Conservation (phyloP, 1,140 invertebrate species). For the Drosophila littoralis region DNA sequence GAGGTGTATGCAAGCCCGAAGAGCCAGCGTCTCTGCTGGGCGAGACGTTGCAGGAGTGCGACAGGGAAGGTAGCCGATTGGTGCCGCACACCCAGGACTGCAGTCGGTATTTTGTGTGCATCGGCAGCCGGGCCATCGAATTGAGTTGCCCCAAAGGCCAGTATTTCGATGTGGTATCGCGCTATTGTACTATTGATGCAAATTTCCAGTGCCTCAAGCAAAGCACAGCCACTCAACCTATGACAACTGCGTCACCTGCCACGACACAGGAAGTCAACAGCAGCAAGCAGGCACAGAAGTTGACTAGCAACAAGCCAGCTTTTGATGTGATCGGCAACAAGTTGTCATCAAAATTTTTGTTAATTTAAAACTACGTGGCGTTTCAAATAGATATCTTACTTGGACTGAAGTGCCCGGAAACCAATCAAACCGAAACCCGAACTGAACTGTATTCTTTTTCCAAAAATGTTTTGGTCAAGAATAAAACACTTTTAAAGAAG, state of each 20-base stretch:
- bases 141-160: slow-evolving; percentile 52
- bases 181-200: slow-evolving; percentile 45
- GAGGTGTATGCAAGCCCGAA: slow-evolving; percentile 48
- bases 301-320: neutral
- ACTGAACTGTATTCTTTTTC: too few species aligned
- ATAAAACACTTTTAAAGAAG: too few species aligned
- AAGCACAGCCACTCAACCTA: neutral
- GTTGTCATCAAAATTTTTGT: slow-evolving; percentile 62
- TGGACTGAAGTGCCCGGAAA: neutral
- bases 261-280: neutral
- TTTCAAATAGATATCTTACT: neutral
- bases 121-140: slow-evolving; percentile 25
- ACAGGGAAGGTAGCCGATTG: slow-evolving; percentile 28
- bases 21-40: slow-evolving; percentile 30
- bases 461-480: too few species aligned
- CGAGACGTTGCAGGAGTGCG: slow-evolving; percentile 35
- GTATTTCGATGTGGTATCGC: slow-evolving; percentile 52
- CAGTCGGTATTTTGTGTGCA: slow-evolving; percentile 48
- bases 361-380: slow-evolving; percentile 21
- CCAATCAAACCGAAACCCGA: too few species aligned
- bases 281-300: neutral
- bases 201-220: slow-evolving; percentile 31
- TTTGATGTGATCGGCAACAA: slow-evolving; percentile 41
- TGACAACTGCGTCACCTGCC: neutral
- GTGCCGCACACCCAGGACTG: slow-evolving; percentile 51